Evolutionary conservation across 1,140 invertebrate genomes (phyloP).

Genomic region (Atta texana): DNA sequence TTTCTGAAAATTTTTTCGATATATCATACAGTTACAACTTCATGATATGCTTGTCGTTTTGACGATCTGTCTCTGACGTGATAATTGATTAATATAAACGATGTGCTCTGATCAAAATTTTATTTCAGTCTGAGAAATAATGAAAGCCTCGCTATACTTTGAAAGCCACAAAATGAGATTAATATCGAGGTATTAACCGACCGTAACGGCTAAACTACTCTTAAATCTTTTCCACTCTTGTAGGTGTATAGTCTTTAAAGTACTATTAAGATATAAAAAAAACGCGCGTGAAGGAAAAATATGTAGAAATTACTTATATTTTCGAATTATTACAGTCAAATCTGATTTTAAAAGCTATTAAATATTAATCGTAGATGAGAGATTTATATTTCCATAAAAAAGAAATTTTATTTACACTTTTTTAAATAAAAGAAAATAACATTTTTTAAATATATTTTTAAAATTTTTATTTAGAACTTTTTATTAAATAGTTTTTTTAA

Average conservation of each 20-base stretch:
- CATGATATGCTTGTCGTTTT: not conserved
- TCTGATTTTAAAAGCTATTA: not conserved
- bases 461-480: no score
- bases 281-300: not conserved
- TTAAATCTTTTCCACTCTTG: conserved; percentile 38
- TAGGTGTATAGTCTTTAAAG: conserved; percentile 52
- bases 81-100: conserved; percentile 48
- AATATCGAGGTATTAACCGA: conserved; percentile 62
- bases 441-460: no score
- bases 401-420: not conserved
- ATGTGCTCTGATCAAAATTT: conserved; percentile 50
- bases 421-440: no score
- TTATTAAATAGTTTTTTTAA: not conserved
- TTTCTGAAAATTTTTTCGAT: conserved; percentile 4
- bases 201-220: conserved; percentile 28
- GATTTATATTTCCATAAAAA: not conserved
- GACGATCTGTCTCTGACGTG: not conserved
- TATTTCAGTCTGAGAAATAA: conserved; percentile 33
- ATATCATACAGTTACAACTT: not conserved
- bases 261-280: conserved; percentile 15
- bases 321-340: conserved; percentile 3
- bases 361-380: not conserved
- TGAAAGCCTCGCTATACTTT: conserved; percentile 58
- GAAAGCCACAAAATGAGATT: conserved; percentile 54
- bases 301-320: conserved; percentile 13